phyloP scores from a whole-genome alignment of 2,113 vertebrate genomes.

The Mirounga angustirostris region DNA sequence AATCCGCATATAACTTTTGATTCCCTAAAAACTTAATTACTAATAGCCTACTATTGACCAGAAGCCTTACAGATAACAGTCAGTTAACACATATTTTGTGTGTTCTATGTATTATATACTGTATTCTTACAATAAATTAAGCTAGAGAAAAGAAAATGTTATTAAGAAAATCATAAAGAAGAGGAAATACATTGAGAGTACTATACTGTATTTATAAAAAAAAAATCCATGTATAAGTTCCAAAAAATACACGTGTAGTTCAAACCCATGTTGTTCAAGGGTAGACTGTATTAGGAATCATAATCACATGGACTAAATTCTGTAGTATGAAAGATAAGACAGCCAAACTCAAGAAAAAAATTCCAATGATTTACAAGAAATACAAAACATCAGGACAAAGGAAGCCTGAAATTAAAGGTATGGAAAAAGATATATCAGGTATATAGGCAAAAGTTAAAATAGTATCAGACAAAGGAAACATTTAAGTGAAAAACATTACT shows the following conservation, averaged over 20 bases:
- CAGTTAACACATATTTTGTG: background rate
- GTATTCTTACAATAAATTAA: background rate
- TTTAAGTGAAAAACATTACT: conserved; percentile 1
- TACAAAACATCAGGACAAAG: background rate
- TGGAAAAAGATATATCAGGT: background rate
- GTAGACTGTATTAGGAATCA: background rate
- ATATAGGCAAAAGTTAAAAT: background rate
- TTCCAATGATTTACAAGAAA: background rate
- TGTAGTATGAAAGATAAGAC: background rate
- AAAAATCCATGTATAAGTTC: background rate
- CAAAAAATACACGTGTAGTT: background rate
- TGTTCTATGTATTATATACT: background rate
- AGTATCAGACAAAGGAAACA: background rate
- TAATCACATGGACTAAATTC: background rate
- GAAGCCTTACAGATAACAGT: background rate
- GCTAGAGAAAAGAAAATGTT: background rate
- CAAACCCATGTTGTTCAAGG: background rate
- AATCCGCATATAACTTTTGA: background rate
- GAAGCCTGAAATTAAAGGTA: background rate
- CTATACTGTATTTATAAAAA: background rate
- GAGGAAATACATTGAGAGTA: background rate
- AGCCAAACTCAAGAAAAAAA: background rate
- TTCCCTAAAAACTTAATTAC: background rate
- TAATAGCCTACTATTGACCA: background rate
- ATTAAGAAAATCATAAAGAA: background rate